Evolutionary conservation across 2,888 invertebrate species (phyloP).

Genomic region (Pyrrhosoma nymphula): DNA sequence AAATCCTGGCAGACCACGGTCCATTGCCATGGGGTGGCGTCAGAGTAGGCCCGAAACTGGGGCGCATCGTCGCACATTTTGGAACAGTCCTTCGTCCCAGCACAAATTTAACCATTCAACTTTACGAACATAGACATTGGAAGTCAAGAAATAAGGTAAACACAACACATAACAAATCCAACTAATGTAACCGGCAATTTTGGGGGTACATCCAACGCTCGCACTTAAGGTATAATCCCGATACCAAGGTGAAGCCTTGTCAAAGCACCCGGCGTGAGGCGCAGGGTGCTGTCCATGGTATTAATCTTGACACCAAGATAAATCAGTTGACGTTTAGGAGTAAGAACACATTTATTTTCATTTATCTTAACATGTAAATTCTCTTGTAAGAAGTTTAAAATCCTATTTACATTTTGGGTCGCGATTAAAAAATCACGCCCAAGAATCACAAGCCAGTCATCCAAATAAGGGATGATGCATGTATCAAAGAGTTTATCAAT

Average conservation of each 20-base stretch:
- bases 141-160: background rate
- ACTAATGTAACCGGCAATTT: background rate
- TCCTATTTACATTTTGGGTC: background rate
- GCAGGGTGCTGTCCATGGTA: background rate
- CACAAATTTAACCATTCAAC: background rate
- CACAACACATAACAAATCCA: background rate
- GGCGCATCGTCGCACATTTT: background rate
- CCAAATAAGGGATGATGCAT: background rate
- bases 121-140: background rate
- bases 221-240: background rate
- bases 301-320: background rate
- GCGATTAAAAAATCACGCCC: fast-evolving
- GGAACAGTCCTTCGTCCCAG: background rate
- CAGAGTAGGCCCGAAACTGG: background rate
- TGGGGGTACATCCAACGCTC: background rate
- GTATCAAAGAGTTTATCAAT: background rate
- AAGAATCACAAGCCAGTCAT: background rate
- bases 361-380: background rate
- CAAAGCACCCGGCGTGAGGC: background rate
- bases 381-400: background rate
- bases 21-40: too few species aligned
- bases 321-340: background rate
- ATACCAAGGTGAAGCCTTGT: background rate
- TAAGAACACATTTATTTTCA: background rate
- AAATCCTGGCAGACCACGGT: too few species aligned